Evolutionary conservation across 2,888 invertebrate genomes (phyloP).

Genomic region (Abrostola triplasia): DNA sequence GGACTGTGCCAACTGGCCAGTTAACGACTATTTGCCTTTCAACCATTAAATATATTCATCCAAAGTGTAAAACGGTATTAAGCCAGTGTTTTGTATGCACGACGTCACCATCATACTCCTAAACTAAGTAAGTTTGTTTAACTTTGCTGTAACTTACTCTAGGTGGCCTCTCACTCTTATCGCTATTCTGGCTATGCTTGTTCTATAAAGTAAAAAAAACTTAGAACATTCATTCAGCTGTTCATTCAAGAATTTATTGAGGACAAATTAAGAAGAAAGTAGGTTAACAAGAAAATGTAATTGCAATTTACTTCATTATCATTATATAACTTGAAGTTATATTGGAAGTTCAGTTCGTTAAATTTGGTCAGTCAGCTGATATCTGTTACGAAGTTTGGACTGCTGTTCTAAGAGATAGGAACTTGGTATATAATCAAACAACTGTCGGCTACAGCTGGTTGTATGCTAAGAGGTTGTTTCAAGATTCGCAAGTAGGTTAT

Average conservation of each 20-base stretch:
- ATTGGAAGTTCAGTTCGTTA: conserved; percentile 7
- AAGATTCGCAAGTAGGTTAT: background rate
- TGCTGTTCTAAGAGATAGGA: conserved; percentile 21
- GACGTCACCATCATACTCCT: conserved; percentile 13
- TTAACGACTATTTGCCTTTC: conserved; percentile 73
- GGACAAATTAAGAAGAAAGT: too few species aligned
- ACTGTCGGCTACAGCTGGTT: conserved; percentile 16
- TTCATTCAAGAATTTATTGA: too few species aligned
- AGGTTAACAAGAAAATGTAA: background rate
- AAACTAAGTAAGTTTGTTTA: conserved; percentile 2
- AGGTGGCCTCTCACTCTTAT: background rate
- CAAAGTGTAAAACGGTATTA: conserved; percentile 50
- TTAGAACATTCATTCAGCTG: too few species aligned
- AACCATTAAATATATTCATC: conserved; percentile 64
- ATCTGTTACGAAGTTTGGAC: conserved; percentile 29
- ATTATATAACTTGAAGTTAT: conserved; percentile 2
- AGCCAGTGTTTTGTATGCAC: conserved; percentile 38
- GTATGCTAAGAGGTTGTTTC: conserved; percentile 5
- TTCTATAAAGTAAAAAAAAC: too few species aligned
- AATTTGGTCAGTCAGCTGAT: conserved; percentile 34
- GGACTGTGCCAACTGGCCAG: conserved; percentile 70
- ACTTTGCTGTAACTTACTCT: background rate
- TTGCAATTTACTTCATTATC: conserved; percentile 1
- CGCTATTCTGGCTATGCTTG: background rate
- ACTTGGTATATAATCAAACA: conserved; percentile 10